Evolutionary conservation across 2,888 invertebrate genomes (phyloP).

Genomic region (Volucella inflata): DNA sequence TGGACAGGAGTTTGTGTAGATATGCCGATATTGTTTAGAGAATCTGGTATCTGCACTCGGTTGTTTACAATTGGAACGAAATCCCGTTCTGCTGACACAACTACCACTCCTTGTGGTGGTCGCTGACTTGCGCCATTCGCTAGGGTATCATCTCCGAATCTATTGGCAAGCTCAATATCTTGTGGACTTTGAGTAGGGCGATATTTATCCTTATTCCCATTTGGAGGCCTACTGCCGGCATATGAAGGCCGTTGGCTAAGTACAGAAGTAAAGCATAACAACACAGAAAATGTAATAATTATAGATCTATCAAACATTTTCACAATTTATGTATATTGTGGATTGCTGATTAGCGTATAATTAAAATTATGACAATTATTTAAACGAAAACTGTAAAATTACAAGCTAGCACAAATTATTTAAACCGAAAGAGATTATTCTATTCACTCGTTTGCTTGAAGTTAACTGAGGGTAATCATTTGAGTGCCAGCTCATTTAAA

Average conservation of each 20-base stretch:
- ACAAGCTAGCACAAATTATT: neutral
- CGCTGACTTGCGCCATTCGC: conserved; percentile 78
- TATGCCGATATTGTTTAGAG: conserved; percentile 27
- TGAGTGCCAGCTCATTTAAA: conserved; percentile 56
- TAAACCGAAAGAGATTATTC: neutral
- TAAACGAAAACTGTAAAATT: neutral
- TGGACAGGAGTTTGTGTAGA: conserved; percentile 16
- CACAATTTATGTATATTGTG: neutral
- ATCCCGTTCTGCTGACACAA: conserved; percentile 77
- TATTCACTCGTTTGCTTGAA: conserved; percentile 12
- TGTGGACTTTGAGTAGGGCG: conserved; percentile 78
- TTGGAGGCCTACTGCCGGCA: conserved; percentile 86
- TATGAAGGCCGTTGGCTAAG: conserved; percentile 87
- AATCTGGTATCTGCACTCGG: conserved; percentile 17
- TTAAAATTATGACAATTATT: neutral
- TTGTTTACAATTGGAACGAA: conserved; percentile 61
- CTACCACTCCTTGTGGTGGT: conserved; percentile 79
- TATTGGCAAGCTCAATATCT: conserved; percentile 82
- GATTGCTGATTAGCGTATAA: neutral
- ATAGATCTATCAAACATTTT: conserved; percentile 40
- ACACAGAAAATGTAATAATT: conserved; percentile 29
- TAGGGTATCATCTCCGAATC: conserved; percentile 84
- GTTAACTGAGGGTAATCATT: conserved; percentile 50
- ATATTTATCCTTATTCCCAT: conserved; percentile 86
- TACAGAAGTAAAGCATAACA: conserved; percentile 37